Evolutionary conservation across 2,888 invertebrate species (phyloP).

Genomic region (Campoplex nolae): DNA sequence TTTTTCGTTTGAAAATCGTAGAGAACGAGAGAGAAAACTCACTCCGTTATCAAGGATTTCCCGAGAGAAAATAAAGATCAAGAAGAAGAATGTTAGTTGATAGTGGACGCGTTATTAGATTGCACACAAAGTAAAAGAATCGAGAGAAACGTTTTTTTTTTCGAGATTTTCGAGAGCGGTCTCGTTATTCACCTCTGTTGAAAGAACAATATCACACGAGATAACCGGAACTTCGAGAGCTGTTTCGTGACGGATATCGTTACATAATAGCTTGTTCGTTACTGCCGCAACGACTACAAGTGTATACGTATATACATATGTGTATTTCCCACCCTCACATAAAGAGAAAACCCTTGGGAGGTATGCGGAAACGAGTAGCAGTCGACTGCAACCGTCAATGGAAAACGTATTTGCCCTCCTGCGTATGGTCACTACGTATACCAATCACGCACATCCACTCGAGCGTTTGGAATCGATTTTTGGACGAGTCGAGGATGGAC

Average conservation of each 20-base stretch:
- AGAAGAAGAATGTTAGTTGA: neutral
- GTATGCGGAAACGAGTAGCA: conserved; percentile 43
- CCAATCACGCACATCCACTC: conserved; percentile 25
- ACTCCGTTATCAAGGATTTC: neutral
- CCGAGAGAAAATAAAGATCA: neutral
- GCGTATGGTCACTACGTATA: conserved; percentile 10
- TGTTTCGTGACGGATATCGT: conserved; percentile 50
- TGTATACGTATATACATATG: neutral
- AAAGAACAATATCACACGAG: conserved; percentile 45
- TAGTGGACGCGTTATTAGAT: conserved; percentile 1
- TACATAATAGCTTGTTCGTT: conserved; percentile 1
- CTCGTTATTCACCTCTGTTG: conserved; percentile 30
- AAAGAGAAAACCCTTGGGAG: conserved; percentile 11
- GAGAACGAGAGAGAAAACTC: conserved; percentile 1
- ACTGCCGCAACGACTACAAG: conserved; percentile 3
- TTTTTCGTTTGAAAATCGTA: neutral
- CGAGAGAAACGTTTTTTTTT: neutral
- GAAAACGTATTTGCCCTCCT: conserved; percentile 57
- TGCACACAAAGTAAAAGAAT: neutral
- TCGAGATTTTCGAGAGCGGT: neutral
- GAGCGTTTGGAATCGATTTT: conserved; percentile 59
- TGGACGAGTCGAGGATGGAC: conserved; percentile 50
- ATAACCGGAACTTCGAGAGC: conserved; percentile 48
- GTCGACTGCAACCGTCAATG: conserved; percentile 34
- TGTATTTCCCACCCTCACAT: neutral